Percentiles rank a stretch among this genome's conserved stretches.
These are phyloP conservation scores for Microctonus hyperodae DNA, from an alignment of 2,888 invertebrate genomes.

Conservation along the genomic window DNA sequence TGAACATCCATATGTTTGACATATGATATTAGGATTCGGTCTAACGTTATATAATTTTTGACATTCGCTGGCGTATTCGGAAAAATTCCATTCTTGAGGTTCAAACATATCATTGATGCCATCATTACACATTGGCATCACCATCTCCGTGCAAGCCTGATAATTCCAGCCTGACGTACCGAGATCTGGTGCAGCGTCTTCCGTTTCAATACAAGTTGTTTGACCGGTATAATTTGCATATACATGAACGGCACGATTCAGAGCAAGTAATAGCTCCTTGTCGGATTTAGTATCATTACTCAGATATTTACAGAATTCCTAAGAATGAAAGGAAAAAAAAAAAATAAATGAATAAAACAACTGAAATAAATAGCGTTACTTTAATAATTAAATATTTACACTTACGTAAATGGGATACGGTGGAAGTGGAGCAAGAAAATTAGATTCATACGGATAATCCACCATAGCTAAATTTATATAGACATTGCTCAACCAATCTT, in stretches of 20 bases:
- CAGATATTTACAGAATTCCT: conserved; percentile 67
- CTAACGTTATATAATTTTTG: conserved; percentile 72
- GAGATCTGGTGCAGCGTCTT: conserved; percentile 67
- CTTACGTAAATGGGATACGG: conserved; percentile 79
- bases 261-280: conserved; percentile 57
- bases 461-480: conserved; percentile 90
- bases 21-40: conserved; percentile 73
- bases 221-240: conserved; percentile 85
- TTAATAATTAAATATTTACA: conserved; percentile 13
- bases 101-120: conserved; percentile 87
- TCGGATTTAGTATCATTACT: conserved; percentile 45
- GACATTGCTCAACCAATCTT: conserved; percentile 76
- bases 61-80: conserved; percentile 73
- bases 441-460: conserved; percentile 90
- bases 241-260: conserved; percentile 75
- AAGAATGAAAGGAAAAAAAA: too few relatives aligned
- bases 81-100: conserved; percentile 75
- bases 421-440: conserved; percentile 84
- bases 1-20: conserved; percentile 82
- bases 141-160: conserved; percentile 94
- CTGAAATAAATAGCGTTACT: not conserved
- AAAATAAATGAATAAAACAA: conserved; percentile 28
- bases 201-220: conserved; percentile 73
- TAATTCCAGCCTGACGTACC: conserved; percentile 81
- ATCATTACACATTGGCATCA: conserved; percentile 90